Evolutionary conservation across 2,797 vertebrate genomes (phyloP).

Genomic region (Neostethus bicornis): DNA sequence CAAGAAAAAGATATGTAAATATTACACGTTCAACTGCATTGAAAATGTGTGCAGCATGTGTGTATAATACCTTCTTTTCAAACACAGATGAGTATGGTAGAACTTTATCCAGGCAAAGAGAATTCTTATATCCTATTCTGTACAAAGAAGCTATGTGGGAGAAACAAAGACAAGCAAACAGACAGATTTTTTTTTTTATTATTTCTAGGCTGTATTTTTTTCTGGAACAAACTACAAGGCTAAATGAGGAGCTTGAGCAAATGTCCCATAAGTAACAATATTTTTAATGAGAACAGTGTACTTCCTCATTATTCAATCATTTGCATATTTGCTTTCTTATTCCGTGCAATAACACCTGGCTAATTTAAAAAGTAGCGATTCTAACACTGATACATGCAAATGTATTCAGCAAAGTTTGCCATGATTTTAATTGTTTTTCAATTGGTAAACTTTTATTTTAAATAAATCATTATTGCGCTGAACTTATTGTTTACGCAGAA

Average conservation of each 20-base stretch:
- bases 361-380: conserved; percentile 16
- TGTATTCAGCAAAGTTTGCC: conserved; percentile 21
- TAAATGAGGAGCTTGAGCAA: conserved; percentile 4
- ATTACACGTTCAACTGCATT: conserved; percentile 12
- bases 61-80: conserved; percentile 72
- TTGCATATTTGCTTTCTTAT: conserved; percentile 16
- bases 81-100: conserved; percentile 89
- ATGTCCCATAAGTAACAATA: background rate
- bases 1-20: conserved; percentile 28
- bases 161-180: background rate
- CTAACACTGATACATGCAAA: conserved; percentile 34
- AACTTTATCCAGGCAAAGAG: conserved; percentile 84
- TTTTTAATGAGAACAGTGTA: conserved; percentile 12
- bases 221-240: conserved; percentile 6
- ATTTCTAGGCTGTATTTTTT: background rate
- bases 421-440: conserved; percentile 15
- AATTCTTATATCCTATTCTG: conserved; percentile 84
- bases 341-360: conserved; percentile 2
- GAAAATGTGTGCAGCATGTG: conserved; percentile 1
- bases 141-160: conserved; percentile 85
- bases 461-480: too few species aligned
- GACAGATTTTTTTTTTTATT: too few species aligned
- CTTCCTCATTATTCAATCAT: conserved; percentile 21
- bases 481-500: background rate
- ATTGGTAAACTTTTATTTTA: background rate